A percentile compares a stretch with the other conserved stretches of the same genome.
These are phyloP conservation scores for Heterodera filipjevi DNA, from an alignment of 2,888 invertebrate species.

Conservation along the genomic window DNA sequence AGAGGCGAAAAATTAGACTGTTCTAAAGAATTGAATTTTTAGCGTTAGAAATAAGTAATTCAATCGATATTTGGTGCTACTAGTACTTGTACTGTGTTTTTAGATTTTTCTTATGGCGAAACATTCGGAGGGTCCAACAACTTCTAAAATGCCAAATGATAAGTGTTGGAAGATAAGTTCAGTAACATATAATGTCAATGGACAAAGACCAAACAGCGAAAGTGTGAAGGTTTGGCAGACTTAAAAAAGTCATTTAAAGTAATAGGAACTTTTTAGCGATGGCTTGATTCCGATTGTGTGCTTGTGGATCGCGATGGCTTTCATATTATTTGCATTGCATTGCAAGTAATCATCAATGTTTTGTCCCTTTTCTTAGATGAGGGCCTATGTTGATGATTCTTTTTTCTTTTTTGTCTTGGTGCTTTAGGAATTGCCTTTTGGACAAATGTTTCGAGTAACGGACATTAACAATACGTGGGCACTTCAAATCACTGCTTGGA, in stretches of 20 bases:
- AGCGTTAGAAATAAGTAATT: too few relatives aligned
- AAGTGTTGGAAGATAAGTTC: not conserved
- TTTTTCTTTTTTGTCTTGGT: not conserved
- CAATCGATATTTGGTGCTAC: too few relatives aligned
- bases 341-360: slow-evolving; percentile 29
- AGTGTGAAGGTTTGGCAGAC: slow-evolving; percentile 21
- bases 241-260: too few relatives aligned
- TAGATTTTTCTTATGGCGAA: not conserved
- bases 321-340: slow-evolving; percentile 33
- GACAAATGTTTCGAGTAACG: slow-evolving; percentile 30
- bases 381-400: not conserved
- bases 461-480: slow-evolving; percentile 30
- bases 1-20: too few relatives aligned
- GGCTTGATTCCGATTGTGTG: slow-evolving; percentile 24
- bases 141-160: not conserved
- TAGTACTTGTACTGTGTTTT: too few relatives aligned
- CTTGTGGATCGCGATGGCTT: slow-evolving; percentile 11
- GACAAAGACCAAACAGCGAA: slow-evolving; percentile 28
- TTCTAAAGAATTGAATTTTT: too few relatives aligned
- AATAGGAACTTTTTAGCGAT: not conserved
- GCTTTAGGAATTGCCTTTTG: slow-evolving; percentile 38
- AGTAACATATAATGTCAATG: slow-evolving; percentile 41
- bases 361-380: too few relatives aligned
- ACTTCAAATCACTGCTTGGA: slow-evolving; percentile 29
- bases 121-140: not conserved